Evolutionary conservation across 2,888 invertebrate genomes (phyloP).

Genomic region (Julus scanicus): DNA sequence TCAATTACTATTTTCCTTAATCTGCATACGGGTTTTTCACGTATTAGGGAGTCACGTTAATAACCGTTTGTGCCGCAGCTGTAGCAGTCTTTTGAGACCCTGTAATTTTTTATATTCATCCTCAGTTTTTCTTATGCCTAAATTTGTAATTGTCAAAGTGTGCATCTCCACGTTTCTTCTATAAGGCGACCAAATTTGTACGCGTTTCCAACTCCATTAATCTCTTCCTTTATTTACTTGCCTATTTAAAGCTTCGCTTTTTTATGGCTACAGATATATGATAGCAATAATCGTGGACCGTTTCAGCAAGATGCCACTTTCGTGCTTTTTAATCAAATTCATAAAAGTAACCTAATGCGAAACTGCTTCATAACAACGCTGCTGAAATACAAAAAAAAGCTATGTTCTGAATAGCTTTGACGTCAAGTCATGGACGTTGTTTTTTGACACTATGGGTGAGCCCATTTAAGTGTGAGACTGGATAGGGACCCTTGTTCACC

Average conservation of each 20-base stretch:
- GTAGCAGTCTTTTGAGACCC: too few relatives aligned
- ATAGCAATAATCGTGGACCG: background rate
- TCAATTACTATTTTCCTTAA: background rate
- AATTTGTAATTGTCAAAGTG: slow-evolving; percentile 6
- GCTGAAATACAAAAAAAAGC: too few relatives aligned
- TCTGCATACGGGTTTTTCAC: background rate
- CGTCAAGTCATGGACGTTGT: background rate
- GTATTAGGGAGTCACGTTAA: background rate
- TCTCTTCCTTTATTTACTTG: slow-evolving; percentile 23
- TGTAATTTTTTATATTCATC: too few relatives aligned
- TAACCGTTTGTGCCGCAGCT: background rate
- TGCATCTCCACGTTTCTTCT: background rate
- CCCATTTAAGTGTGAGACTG: too few relatives aligned
- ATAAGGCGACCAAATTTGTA: background rate
- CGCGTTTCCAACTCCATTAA: slow-evolving; percentile 19
- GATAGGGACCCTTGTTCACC: too few relatives aligned
- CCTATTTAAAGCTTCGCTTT: background rate
- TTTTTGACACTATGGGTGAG: background rate
- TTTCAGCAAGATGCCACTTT: slow-evolving; percentile 1
- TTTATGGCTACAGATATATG: slow-evolving; percentile 26
- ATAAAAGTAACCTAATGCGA: background rate
- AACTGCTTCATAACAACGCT: background rate
- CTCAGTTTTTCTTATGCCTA: background rate
- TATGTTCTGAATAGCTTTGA: too few relatives aligned
- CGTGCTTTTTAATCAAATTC: slow-evolving; percentile 19